Base-by-base conservation (phyloP, 2,888 invertebrate species). In the Buathra laborator region DNA sequence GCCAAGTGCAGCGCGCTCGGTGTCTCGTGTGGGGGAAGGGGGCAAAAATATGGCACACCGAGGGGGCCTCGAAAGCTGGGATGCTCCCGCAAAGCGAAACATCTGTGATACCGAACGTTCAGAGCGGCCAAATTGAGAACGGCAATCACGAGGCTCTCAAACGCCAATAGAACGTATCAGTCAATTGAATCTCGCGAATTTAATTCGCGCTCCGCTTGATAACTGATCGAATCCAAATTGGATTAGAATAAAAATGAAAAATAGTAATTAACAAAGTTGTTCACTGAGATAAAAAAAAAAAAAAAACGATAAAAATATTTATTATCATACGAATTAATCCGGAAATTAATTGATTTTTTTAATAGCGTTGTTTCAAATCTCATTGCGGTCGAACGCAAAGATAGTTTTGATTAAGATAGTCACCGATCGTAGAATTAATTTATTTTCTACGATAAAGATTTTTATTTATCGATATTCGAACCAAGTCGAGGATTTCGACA, bases 71-170 rank as follows among this genome's bases (percentile, higher is more conserved):
- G 71, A 24, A 59, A 77, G 72, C 66, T 16, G 72, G 81, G 29
- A 19, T 72, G 84, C 84, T 84, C 84, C 84, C 84, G 84, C 84
- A 84, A 72, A 84, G 84, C 67, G 51, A 81, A 77, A 37, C 84
- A 84, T 84, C 67, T 84, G 84, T 67, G 81, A 32, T 46, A 24
- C 19, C 46, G n/a, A 78, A 78, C 66, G 71, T 56, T 70, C 59
- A 53, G 37, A 51, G 64, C 64, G 46, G 12, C 19, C 44, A 24
- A 24, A 24, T 24, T n/a, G 37, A 48, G 76, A 81, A 67, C 32
- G 51, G 19, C 32, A 32, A 81, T 29, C 16, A 16, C 29, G 19
- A 19, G 32, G 1, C 56, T 12, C 43, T 10, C 56, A 14, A 19
- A 43, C 19, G 10, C 24, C n/a, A n/a, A 44, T 56, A 14, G 7